A percentile compares a stretch with the other conserved stretches of the same genome.
Evolutionary conservation across 1,140 invertebrate species (phyloP).

Genomic region (Heliconius melpomene): DNA sequence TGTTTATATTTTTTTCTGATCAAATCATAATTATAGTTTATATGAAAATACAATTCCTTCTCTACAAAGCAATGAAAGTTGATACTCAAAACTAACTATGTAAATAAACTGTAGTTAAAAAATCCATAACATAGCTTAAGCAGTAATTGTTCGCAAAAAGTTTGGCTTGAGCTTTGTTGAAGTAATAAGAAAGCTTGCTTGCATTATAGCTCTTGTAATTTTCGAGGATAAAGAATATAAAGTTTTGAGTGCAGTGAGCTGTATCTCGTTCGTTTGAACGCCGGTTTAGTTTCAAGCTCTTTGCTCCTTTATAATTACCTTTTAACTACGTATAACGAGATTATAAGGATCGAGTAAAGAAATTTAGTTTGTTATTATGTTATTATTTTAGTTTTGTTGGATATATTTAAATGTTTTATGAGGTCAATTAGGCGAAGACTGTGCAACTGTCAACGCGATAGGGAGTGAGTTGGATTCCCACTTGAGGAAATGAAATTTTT

Average conservation of each 20-base stretch:
- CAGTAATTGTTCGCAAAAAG: constrained; percentile 17
- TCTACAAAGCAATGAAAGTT: neutral
- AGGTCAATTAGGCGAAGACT: too few species aligned
- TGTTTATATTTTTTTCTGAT: neutral
- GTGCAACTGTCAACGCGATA: too few species aligned
- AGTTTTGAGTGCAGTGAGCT: constrained; percentile 30
- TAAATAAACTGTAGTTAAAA: neutral
- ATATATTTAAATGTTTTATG: neutral
- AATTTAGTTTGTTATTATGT: neutral
- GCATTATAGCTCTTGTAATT: constrained; percentile 24
- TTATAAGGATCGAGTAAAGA: neutral
- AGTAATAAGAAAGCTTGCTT: constrained; percentile 33
- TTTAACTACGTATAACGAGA: neutral
- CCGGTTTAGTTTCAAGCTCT: constrained; percentile 14
- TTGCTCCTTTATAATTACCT: constrained; percentile 16
- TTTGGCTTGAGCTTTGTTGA: constrained; percentile 21
- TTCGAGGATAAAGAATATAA: constrained; percentile 33
- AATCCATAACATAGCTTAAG: neutral
- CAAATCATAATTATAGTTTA: neutral
- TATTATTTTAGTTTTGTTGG: neutral
- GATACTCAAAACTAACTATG: neutral
- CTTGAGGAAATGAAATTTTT: too few species aligned
- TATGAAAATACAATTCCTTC: neutral
- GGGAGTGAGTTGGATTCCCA: too few species aligned
- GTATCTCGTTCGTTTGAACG: constrained; percentile 21